Base-by-base conservation (phyloP, 2,888 invertebrate genomes). In the Drosophila nr. fundita region DNA sequence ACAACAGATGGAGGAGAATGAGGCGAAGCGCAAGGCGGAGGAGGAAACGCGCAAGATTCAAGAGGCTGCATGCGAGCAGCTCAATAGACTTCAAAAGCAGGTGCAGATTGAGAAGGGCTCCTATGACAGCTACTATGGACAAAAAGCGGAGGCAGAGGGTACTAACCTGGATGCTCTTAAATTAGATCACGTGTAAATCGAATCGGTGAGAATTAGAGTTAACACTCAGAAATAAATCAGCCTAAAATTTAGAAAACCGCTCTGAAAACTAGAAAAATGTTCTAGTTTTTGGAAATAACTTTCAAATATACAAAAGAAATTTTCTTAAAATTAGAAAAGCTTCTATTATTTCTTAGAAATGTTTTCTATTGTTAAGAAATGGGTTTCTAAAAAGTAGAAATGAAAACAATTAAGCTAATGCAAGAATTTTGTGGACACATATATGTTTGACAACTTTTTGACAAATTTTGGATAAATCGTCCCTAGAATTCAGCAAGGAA, bases 1-100 rank as follows among this genome's bases (percentile, higher is more conserved):
- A n/a, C 92, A 91, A 49, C 89, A 92, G 63, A 87, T 87, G 52
- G 90, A 91, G 63, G 91, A 92, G 74, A 85, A 86, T 49, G 91
- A 90, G 59, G 78, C 85, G 0, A 92, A 91, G 63, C 87, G 91
- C 0, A 88, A 89, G 61, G 87, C 89, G 7, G 90, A 92, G 61
- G 82, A 87, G 52, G 91, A 87, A 11, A 82, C 87, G 4, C 85
- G 90, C 5, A 90, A 83, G 40, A 92, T 91, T 42, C 92, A 92
- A 36, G 91, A 91, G 59, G 91, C 92, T 24, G 91, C 91, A 11
- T 91, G 86, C 18, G 87, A 89, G 58, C 92, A 91, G 62, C 76
- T 91, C 7, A 82, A 87, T 29, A 67, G 79, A 36, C 77, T 89
- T 10, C 90, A 92, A 36, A 82, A 90, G 50, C 90, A 90, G 59